These are phyloP conservation scores for Mormyrus lacerda DNA, from an alignment of 2,113 vertebrate species.

Conservation along the genomic window DNA sequence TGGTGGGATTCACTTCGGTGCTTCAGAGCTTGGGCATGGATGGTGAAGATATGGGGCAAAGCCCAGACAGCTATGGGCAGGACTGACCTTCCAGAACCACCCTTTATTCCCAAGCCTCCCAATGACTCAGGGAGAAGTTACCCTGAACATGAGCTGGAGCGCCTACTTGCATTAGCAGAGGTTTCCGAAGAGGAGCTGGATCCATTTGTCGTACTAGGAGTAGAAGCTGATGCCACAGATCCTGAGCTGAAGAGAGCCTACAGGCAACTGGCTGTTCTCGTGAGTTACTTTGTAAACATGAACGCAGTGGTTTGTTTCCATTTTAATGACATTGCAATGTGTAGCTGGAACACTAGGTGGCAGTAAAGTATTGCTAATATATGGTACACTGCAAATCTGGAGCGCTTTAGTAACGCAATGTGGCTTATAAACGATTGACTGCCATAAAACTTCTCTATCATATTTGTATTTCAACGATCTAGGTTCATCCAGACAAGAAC, in stretches of 20 bases:
- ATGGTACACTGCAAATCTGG: not conserved
- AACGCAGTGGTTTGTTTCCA: not conserved
- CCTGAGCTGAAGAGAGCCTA: constrained; percentile 81
- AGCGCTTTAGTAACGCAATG: not conserved
- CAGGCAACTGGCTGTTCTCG: constrained; percentile 70
- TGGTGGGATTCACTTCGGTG: constrained; percentile 57
- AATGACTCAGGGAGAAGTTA: constrained; percentile 47
- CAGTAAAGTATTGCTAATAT: not conserved
- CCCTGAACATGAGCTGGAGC: constrained; percentile 71
- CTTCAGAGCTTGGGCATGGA: constrained; percentile 55
- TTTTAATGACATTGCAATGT: not conserved
- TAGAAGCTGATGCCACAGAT: constrained; percentile 75
- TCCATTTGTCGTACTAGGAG: constrained; percentile 79
- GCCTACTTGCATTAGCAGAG: constrained; percentile 73
- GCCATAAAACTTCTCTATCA: not conserved
- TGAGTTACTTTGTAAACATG: constrained; percentile 30
- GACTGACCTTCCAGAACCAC: not conserved
- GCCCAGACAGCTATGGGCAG: constrained; percentile 43
- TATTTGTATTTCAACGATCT: constrained; percentile 23
- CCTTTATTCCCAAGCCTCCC: constrained; percentile 47
- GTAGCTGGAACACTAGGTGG: not conserved
- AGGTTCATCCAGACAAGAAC: constrained; percentile 96
- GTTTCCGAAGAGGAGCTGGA: constrained; percentile 84
- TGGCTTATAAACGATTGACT: not conserved
- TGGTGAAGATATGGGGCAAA: constrained; percentile 38